Conservation (phyloP, 2,113 vertebrate genomes). For the Nibea coibor region DNA sequence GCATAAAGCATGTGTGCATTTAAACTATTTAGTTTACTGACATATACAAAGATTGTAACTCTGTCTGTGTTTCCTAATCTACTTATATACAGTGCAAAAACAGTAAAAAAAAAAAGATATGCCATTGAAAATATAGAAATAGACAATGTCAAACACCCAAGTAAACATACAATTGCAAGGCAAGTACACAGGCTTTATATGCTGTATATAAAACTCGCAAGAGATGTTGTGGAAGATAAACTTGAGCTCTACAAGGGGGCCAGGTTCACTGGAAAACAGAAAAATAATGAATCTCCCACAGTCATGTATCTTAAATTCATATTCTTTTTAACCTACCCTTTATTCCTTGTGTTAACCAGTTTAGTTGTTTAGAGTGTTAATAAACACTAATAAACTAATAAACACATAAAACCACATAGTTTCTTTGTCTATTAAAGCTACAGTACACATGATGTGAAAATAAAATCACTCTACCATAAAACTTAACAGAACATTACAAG, state of each 20-base stretch:
- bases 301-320: not conserved
- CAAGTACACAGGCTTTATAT: not conserved
- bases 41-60: slow-evolving; percentile 10
- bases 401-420: too few relatives aligned
- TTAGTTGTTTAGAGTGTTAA: not conserved
- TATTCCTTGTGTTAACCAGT: not conserved
- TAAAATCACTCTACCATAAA: too few relatives aligned
- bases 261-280: not conserved
- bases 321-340: not conserved
- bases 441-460: not conserved
- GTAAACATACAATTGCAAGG: not conserved
- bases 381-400: too few relatives aligned
- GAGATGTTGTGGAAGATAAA: not conserved
- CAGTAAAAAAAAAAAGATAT: not conserved
- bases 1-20: slow-evolving; percentile 48
- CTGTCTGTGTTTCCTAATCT: slow-evolving; percentile 18
- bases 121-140: not conserved
- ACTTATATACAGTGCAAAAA: slow-evolving; percentile 1
- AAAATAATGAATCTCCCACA: not conserved
- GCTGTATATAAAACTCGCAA: not conserved
- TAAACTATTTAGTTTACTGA: slow-evolving; percentile 39
- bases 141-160: not conserved
- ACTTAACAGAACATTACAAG: too few relatives aligned
- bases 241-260: not conserved
- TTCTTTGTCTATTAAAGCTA: not conserved